Percentiles rank a stretch among this genome's conserved stretches.
These are phyloP conservation scores for Albula goreensis DNA, from an alignment of 2,113 vertebrate species.

Conservation along the genomic window DNA sequence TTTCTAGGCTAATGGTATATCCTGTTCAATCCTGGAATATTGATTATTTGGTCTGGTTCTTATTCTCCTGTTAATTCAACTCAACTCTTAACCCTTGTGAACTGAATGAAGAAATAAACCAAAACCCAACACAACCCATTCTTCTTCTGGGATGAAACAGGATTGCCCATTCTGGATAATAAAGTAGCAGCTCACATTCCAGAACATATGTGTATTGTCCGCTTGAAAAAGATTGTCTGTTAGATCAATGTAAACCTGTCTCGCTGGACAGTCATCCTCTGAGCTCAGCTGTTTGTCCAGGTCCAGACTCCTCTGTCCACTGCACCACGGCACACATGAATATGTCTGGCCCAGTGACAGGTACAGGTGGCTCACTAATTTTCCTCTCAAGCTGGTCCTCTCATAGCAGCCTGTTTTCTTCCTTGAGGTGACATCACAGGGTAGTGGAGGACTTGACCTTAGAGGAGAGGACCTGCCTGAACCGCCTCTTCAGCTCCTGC, in stretches of 20 bases:
- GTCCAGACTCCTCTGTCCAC: neutral
- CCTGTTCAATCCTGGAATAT: neutral
- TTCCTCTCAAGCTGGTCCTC: neutral
- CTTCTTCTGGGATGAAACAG: neutral
- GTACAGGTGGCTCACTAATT: neutral
- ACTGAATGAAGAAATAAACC: neutral
- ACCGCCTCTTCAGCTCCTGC: slow-evolving; percentile 89
- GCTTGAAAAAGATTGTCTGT: neutral
- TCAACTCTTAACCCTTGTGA: neutral
- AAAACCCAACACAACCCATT: neutral
- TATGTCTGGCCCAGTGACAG: neutral
- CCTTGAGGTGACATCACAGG: slow-evolving; percentile 61
- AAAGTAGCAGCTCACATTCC: neutral
- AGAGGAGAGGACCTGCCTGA: slow-evolving; percentile 87
- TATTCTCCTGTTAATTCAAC: neutral
- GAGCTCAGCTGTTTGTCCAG: neutral
- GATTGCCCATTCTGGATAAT: neutral
- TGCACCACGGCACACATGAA: neutral
- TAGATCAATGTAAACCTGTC: neutral
- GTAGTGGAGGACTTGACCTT: slow-evolving; percentile 79
- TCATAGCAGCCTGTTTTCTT: neutral
- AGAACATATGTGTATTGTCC: neutral
- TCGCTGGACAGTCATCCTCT: neutral
- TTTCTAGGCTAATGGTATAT: neutral
- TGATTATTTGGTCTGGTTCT: neutral